Base-by-base conservation (phyloP, 1,140 invertebrate genomes). In the Cryptotermes secundus region DNA sequence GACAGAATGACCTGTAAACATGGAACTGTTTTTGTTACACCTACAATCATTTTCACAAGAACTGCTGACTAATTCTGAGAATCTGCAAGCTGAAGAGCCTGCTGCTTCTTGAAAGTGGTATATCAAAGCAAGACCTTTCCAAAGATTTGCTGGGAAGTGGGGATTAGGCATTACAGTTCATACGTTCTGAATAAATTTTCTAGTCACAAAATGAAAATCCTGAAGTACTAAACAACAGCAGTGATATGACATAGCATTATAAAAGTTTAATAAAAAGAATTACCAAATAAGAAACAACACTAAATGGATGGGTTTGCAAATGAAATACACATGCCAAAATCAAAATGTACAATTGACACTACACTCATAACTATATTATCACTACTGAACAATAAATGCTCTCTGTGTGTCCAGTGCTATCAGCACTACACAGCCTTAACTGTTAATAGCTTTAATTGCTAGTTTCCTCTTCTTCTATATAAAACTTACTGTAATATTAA, bases 1-100 rank as follows among this genome's bases (percentile, higher is more conserved):
- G 88, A 88, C 85, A 92, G 86, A n/a, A 89, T 86, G 38, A 92
- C 92, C 91, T 91, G 85, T 53, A 89, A 86, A 85, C 36, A 85
- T 34, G 85, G 3, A 79, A 4, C 14, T 42, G 7, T 59, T n/a
- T n/a, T 31, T n/a, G n/a, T 3, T 38, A 38, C n/a, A 72, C 9
- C 4, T 72, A 10, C 59, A 72, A 6, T 12, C 38, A 38, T 38
- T 38, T 12, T 38, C 4, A 59, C 3, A 3, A 16, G 31, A 31
- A 72, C 2, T 72, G 59, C 31, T 6, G 7, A 38, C 2, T n/a
- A n/a, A n/a, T n/a, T 72, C 31, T 35, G 35, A 36, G 53, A 26
- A 59, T 59, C 4, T 59, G 53, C 6, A 59, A 59, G 19, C 4
- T 16, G 19, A 22, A 26, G 2, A n/a, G 2, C 26, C 26, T 65